Evolutionary conservation across 2,888 invertebrate species (phyloP).

Genomic region (Sceliomorpha sp.): DNA sequence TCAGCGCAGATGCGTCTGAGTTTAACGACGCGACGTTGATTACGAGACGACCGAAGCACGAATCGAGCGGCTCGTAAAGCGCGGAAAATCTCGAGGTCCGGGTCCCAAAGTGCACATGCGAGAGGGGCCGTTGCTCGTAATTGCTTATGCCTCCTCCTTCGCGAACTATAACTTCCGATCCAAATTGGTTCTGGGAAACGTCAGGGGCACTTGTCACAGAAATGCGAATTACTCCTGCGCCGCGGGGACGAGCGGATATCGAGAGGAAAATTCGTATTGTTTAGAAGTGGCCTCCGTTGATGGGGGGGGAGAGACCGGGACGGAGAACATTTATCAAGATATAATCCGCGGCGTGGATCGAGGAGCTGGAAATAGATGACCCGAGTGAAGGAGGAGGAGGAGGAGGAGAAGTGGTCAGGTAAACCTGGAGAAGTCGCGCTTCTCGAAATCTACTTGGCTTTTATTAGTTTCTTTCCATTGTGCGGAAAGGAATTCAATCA

Average conservation of each 20-base stretch:
- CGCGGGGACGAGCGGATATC: too few species aligned
- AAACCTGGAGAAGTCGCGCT: conserved; percentile 21
- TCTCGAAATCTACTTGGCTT: conserved; percentile 7
- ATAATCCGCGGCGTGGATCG: conserved; percentile 31
- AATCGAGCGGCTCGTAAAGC: conserved; percentile 29
- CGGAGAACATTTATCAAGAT: conserved; percentile 30
- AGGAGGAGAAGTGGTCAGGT: too few species aligned
- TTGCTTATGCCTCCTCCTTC: conserved; percentile 18
- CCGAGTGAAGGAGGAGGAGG: background rate
- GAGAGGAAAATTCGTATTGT: too few species aligned
- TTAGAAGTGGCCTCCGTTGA: too few species aligned
- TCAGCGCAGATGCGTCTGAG: conserved; percentile 1
- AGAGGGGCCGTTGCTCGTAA: conserved; percentile 12
- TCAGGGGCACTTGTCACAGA: too few species aligned
- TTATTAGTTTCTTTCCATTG: conserved; percentile 41
- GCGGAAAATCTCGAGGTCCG: background rate
- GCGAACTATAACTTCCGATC: too few species aligned
- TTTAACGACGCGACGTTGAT: conserved; percentile 16
- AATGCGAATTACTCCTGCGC: too few species aligned
- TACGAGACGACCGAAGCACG: conserved; percentile 15
- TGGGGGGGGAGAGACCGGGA: too few species aligned
- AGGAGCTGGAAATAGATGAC: conserved; percentile 27
- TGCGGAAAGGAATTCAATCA: conserved; percentile 39
- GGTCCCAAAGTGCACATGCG: conserved; percentile 21
- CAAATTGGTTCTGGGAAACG: too few species aligned